A percentile compares a stretch with the other conserved stretches of the same genome.
Evolutionary conservation across 2,113 vertebrate species (phyloP).

Genomic region (Eonycteris spelaea): DNA sequence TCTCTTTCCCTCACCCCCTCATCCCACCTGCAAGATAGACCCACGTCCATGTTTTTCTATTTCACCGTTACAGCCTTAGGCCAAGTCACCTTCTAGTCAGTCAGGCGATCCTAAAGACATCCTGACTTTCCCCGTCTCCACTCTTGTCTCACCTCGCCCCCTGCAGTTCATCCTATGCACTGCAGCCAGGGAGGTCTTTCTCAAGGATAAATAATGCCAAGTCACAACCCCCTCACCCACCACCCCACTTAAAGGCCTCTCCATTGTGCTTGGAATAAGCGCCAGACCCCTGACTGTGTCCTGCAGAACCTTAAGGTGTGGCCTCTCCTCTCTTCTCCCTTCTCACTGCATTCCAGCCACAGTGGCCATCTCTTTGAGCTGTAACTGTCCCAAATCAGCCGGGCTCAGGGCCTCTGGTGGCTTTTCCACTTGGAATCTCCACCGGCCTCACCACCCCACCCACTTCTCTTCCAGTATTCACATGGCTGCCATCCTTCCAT

Average conservation of each 20-base stretch:
- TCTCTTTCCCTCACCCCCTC: not conserved
- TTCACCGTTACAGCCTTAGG: too few relatives aligned
- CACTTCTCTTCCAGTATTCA: not conserved
- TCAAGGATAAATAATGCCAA: not conserved
- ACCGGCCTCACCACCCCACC: rapidly evolving
- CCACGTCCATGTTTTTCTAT: not conserved
- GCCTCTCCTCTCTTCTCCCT: not conserved
- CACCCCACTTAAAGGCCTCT: not conserved
- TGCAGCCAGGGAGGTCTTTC: not conserved
- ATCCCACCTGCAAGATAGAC: not conserved
- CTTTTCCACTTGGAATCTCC: not conserved
- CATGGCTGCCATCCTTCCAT: not conserved
- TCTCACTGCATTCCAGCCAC: not conserved
- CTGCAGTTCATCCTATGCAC: not conserved
- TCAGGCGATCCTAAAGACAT: not conserved
- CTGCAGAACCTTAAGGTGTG: not conserved
- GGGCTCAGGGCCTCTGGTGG: not conserved
- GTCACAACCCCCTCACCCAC: too few relatives aligned
- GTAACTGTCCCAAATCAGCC: not conserved
- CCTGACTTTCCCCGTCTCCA: not conserved
- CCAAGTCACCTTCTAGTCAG: not conserved
- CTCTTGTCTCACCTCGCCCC: not conserved
- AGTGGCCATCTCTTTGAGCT: not conserved
- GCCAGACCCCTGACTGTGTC: not conserved
- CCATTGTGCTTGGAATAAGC: not conserved